phyloP scores from a whole-genome alignment of 2,797 vertebrate genomes.

The Moxostoma hubbsi region DNA sequence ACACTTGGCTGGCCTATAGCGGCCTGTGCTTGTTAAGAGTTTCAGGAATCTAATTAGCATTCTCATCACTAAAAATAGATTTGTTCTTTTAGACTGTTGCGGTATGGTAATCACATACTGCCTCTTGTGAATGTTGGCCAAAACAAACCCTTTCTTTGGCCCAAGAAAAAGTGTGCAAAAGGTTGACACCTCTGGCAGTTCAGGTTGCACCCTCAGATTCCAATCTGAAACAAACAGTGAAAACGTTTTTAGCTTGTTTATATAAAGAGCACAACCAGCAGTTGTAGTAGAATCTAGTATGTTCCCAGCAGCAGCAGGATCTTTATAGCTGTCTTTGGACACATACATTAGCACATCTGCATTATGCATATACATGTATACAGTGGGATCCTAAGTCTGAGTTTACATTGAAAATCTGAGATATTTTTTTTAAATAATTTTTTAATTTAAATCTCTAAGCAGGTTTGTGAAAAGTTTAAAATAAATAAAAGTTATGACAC shows the following conservation, averaged over 20 bases:
- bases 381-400: neutral
- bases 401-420: too few species aligned
- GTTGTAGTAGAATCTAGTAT: neutral
- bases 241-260: conserved; percentile 39
- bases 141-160: conserved; percentile 63
- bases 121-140: conserved; percentile 63
- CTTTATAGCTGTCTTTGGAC: neutral
- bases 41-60: conserved; percentile 61
- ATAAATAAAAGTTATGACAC: too few species aligned
- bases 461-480: too few species aligned
- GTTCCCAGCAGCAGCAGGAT: too few species aligned
- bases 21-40: conserved; percentile 41
- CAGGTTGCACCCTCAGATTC: conserved; percentile 53
- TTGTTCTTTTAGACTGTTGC: conserved; percentile 69
- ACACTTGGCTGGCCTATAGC: conserved; percentile 20
- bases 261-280: conserved; percentile 15
- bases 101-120: conserved; percentile 68
- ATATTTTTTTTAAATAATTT: too few species aligned
- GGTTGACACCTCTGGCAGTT: conserved; percentile 53
- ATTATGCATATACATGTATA: conserved; percentile 14
- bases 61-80: conserved; percentile 74
- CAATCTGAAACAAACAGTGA: conserved; percentile 51
- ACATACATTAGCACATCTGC: neutral
- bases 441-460: too few species aligned
- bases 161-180: conserved; percentile 53